Evolutionary conservation across 2,888 invertebrate species (phyloP).

Genomic region (Eumacrocentrus americanus): DNA sequence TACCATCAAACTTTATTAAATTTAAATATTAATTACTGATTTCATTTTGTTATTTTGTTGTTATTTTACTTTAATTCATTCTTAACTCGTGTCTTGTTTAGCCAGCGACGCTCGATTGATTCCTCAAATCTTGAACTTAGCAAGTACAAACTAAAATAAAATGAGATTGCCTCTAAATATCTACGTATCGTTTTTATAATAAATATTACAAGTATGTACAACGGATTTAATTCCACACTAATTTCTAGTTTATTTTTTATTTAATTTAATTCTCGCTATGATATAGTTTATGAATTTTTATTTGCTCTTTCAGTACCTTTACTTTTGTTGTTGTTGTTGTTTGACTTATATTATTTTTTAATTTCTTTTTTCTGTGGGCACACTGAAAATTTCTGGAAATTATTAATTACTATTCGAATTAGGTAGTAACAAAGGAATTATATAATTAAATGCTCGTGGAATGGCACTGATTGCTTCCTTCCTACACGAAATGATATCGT

Average conservation of each 20-base stretch:
- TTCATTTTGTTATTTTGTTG: neutral
- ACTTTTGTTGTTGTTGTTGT: conserved; percentile 1
- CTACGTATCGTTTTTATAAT: conserved; percentile 45
- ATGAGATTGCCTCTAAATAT: conserved; percentile 29
- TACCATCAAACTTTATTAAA: conserved; percentile 15
- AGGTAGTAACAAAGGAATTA: too few relatives aligned
- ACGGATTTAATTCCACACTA: conserved; percentile 37
- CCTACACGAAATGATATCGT: neutral
- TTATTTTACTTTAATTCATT: neutral
- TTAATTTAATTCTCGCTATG: conserved; percentile 6
- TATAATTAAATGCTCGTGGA: conserved; percentile 41
- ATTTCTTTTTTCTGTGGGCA: neutral
- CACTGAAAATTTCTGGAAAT: conserved; percentile 5
- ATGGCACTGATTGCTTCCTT: conserved; percentile 39
- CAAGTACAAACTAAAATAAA: conserved; percentile 30
- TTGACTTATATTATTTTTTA: neutral
- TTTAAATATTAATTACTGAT: too few relatives aligned
- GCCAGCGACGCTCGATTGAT: conserved; percentile 18
- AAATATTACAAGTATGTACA: conserved; percentile 62
- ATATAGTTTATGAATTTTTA: neutral
- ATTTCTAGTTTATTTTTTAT: conserved; percentile 19
- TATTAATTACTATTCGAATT: too few relatives aligned
- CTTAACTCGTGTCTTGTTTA: neutral
- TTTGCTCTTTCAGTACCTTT: neutral
- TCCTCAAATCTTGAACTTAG: conserved; percentile 28